These are phyloP conservation scores for Tragelaphus oryx DNA, from an alignment of 2,797 vertebrate species.

Conservation along the genomic window DNA sequence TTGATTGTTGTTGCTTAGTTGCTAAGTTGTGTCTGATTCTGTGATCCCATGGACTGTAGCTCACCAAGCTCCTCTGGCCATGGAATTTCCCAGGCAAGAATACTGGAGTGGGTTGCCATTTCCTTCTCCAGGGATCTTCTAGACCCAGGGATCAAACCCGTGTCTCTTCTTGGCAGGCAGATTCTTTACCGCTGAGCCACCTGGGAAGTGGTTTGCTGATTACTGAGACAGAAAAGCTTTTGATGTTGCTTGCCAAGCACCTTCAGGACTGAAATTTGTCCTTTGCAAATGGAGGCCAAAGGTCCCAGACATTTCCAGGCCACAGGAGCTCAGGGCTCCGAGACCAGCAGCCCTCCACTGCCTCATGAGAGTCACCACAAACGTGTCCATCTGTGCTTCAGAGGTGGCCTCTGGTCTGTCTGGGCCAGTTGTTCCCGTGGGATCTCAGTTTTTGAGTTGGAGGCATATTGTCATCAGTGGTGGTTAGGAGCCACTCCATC, in stretches of 20 bases:
- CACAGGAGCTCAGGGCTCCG: rapidly evolving
- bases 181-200: not conserved
- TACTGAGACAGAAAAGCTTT: not conserved
- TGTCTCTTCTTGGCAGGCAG: not conserved
- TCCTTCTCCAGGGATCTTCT: not conserved
- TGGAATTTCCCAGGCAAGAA: not conserved
- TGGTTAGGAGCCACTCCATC: not conserved
- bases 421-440: rapidly evolving
- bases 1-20: not conserved
- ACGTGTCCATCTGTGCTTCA: rapidly evolving
- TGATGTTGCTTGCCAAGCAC: not conserved
- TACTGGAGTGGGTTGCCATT: not conserved
- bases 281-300: not conserved
- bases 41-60: not conserved
- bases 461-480: not conserved
- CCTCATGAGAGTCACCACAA: rapidly evolving
- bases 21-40: not conserved
- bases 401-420: not conserved
- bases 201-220: not conserved
- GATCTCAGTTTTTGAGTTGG: not conserved
- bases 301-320: not conserved
- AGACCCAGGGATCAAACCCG: not conserved
- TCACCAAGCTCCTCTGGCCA: not conserved
- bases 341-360: rapidly evolving
- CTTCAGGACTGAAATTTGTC: not conserved